Evolutionary conservation across 2,797 vertebrate species (phyloP).

Genomic region (Acestrorhynchus altus): DNA sequence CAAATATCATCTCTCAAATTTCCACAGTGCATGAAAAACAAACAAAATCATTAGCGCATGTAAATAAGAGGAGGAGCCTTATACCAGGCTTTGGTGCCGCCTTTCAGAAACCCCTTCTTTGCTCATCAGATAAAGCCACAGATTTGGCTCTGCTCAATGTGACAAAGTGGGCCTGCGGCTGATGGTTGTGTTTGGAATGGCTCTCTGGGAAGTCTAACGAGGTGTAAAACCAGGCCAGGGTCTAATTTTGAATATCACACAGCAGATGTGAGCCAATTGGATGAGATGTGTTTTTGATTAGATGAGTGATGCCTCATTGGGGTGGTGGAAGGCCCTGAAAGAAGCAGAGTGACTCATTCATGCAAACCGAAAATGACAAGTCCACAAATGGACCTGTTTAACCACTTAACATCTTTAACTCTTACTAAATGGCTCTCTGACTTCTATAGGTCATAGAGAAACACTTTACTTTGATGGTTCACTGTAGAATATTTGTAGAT

Average conservation of each 20-base stretch:
- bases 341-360: background rate
- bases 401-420: background rate
- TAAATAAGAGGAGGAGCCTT: constrained; percentile 35
- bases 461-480: too few species aligned
- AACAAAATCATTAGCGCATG: constrained; percentile 43
- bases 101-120: constrained; percentile 20
- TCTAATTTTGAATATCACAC: constrained; percentile 42
- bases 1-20: constrained; percentile 55
- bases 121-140: background rate
- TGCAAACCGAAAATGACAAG: background rate
- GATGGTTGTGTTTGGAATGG: constrained; percentile 30
- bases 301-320: background rate
- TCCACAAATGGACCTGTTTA: background rate
- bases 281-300: constrained; percentile 62
- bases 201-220: constrained; percentile 61
- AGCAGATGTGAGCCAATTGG: constrained; percentile 65
- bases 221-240: constrained; percentile 52
- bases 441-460: too few species aligned
- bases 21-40: constrained; percentile 36
- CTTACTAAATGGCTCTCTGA: background rate
- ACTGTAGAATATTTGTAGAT: too few species aligned
- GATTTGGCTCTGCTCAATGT: background rate
- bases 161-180: background rate
- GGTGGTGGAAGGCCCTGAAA: background rate
- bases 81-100: constrained; percentile 9